Evolutionary conservation across 1,140 invertebrate genomes (phyloP).

Genomic region (Gonioctena quinquepunctata): DNA sequence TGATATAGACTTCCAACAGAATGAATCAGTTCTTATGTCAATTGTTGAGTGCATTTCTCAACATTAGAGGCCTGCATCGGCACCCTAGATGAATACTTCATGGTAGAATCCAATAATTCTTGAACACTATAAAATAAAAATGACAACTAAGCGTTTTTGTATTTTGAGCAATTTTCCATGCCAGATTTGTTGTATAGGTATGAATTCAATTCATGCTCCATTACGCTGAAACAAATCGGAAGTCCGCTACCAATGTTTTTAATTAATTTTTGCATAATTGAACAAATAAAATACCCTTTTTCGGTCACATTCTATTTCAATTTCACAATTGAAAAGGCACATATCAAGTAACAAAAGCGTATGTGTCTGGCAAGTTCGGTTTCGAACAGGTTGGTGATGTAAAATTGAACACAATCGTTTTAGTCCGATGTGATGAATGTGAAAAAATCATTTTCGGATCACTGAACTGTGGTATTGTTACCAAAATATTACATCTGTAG

Average conservation of each 20-base stretch:
- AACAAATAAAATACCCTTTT: background rate
- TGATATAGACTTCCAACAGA: too few species aligned
- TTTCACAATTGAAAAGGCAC: background rate
- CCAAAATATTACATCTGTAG: too few species aligned
- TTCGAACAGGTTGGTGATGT: background rate
- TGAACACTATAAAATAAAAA: too few species aligned
- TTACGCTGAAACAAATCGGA: background rate
- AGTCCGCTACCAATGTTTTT: background rate
- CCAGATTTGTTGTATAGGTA: background rate
- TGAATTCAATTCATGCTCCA: background rate
- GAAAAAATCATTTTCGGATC: background rate
- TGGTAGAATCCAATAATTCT: too few species aligned
- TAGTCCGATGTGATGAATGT: background rate
- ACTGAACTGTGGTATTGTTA: background rate
- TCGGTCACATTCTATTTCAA: background rate
- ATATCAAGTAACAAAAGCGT: background rate
- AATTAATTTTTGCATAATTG: background rate
- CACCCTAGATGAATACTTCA: too few species aligned
- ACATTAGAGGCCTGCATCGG: too few species aligned
- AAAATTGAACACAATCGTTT: background rate
- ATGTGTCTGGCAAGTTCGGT: background rate
- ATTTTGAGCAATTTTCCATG: too few species aligned
- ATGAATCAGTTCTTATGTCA: too few species aligned
- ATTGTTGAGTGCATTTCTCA: too few species aligned
- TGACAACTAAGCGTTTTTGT: too few species aligned